A percentile compares a stretch with the other conserved stretches of the same genome.
Evolutionary conservation across 2,888 invertebrate species (phyloP).

Genomic region (Sminthurides aquaticus): DNA sequence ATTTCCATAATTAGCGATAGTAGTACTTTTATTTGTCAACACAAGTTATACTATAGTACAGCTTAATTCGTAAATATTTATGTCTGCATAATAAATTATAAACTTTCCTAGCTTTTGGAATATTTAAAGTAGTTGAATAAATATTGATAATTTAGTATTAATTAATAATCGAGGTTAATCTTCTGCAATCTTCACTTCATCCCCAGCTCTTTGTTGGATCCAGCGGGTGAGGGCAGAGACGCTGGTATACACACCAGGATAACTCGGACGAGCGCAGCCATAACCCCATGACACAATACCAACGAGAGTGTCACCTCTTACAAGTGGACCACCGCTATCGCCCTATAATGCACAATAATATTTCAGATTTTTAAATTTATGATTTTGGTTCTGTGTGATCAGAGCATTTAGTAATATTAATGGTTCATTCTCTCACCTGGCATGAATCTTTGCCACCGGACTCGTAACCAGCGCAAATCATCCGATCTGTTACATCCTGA

Average conservation of each 20-base stretch:
- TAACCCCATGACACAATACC: constrained; percentile 27
- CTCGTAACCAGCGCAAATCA: constrained; percentile 20
- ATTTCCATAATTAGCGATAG: no score
- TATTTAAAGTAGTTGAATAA: no score
- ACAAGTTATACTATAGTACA: no score
- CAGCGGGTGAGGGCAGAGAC: constrained; percentile 11
- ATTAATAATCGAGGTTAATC: neutral
- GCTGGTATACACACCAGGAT: constrained; percentile 20
- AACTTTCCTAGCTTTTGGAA: no score
- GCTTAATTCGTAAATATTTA: no score
- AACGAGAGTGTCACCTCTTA: neutral
- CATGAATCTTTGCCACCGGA: constrained; percentile 34
- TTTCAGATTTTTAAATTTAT: constrained; percentile 3
- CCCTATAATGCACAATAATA: constrained; percentile 14
- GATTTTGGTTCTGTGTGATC: no score
- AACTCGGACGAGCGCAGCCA: constrained; percentile 18
- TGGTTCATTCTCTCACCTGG: no score
- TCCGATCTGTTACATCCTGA: constrained; percentile 12
- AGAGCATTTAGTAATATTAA: no score
- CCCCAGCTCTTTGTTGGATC: neutral
- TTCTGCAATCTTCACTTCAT: neutral
- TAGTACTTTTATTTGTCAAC: no score
- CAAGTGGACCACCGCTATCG: constrained; percentile 24
- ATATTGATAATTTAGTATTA: no score
- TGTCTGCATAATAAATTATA: no score